Base-by-base conservation (phyloP, 2,888 invertebrate genomes). In the Drosophila quinaria region DNA sequence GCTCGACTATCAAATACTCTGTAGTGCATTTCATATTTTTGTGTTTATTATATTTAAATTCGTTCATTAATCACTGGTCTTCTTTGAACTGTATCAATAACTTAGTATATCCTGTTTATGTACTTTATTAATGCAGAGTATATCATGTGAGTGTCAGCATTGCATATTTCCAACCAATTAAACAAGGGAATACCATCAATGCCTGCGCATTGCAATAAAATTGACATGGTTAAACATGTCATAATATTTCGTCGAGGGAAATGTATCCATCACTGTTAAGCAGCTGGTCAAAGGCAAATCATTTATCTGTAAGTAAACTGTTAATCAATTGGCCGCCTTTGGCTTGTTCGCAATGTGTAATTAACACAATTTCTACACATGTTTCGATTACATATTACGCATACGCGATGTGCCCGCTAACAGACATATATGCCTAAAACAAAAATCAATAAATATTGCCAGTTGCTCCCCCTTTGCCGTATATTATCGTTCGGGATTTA, bases 381-480 rank as follows among this genome's bases (percentile, higher is more conserved):
- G 61, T 50, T 35, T 17, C 60, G 31, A 29, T 52, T 55, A 50
- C 46, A 52, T 49, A 70, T 47, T 58, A 59, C 55, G 63, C 58
- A 69, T 71, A 52, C 42, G 56, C 59, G 50, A 52, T 56, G 46
- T 61, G 78, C 52, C 61, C 66, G 44, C 50, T 46, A 39, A 41
- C 39, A 58, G 65, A 58, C 74, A 83, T 75, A 52, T 77, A 52
- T 71, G 80, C 74, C 70, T 71, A 87, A 78, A 76, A 73, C 49
- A 64, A 72, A 84, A 87, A 80, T 87, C 87, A 82, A 90, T 89
- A 90, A 86, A 84, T 80, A 73, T 70, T 44, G 65, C 50, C 50
- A 5, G 13, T n/a, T 25, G 39, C 10, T 25, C 33, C 17, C 19
- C 19, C 33, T 9, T 4, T 25, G 19, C 13, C 22, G 33, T n/a